Conservation (phyloP, 2,113 vertebrate species). For the Rhinogobius similis region DNA sequence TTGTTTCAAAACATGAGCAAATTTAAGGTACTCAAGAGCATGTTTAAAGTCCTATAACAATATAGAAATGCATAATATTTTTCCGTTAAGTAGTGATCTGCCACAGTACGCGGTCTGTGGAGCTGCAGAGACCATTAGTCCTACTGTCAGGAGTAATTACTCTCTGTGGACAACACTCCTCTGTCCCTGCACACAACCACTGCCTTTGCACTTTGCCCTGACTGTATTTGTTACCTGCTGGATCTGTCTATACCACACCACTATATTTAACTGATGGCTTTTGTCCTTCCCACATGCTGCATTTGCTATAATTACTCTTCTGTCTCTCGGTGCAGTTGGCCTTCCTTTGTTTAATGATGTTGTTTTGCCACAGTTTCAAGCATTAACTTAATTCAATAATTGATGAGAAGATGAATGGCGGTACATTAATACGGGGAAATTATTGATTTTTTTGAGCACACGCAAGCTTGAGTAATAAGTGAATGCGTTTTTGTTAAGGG, state of each 20-base stretch:
- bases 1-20: no score
- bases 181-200: background rate
- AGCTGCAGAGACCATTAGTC: conserved; percentile 57
- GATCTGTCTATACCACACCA: conserved; percentile 8
- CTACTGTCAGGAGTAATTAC: conserved; percentile 63
- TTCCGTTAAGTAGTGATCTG: conserved; percentile 27
- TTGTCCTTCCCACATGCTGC: conserved; percentile 1
- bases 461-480: conserved; percentile 19
- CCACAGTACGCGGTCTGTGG: conserved; percentile 43
- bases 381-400: background rate
- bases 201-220: background rate
- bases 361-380: background rate
- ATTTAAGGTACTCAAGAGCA: no score
- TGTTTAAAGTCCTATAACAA: no score
- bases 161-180: conserved; percentile 45
- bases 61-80: no score
- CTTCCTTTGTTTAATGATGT: background rate
- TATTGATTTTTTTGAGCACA: background rate
- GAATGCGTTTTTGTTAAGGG: conserved; percentile 16
- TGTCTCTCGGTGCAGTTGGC: background rate
- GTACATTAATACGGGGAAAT: background rate
- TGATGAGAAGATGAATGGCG: conserved; percentile 1
- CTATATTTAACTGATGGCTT: background rate
- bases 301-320: conserved; percentile 14
- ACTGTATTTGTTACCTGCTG: conserved; percentile 22